Evolutionary conservation across 2,797 vertebrate genomes (phyloP), one percentile per base, ranked within the genome.

Genomic region (Miichthys miiuy): DNA sequence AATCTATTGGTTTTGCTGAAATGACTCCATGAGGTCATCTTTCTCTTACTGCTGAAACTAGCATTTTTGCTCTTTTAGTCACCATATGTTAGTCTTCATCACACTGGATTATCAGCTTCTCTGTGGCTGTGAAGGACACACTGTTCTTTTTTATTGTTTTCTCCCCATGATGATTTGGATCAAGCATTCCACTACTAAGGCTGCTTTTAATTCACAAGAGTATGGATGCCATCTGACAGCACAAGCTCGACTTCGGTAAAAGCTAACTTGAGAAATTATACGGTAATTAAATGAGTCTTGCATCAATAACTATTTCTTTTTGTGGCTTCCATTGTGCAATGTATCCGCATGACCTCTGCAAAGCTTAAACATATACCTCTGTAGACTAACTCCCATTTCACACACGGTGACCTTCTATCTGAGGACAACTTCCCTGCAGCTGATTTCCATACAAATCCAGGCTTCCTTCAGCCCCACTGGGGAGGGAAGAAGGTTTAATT

Each of bases 401-500:
- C 51, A 79, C 50, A 38, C 0, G 1, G 21, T 79, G 87, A 83
- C 80, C 81, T 77, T 73, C 41, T 18, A 18, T 75, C 66, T 69
- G 47, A 84, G 81, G 84, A 79, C 73, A 90, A 5, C 70, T 38
- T 84, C 55, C 34, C 57, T 0, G 23, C 71, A 78, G 69, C 72
- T 71, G 70, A 84, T 89, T 85, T 87, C 72, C 76, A 88, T 82
- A 79, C 46, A 79, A 85, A 84, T 79, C 47, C 38, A 74, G 61
- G 62, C 25, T 86, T 27, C 27, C 38, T 68, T 46, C 34, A 68
- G 30, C 66, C 69, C 72, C 70, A 16, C 4, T 0, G 75, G 67
- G 21, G 38, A n/a, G 1, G 9, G n/a, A 58, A 72, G 64, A 75
- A 50, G n/a, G 44, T 85, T 89, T 87, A 69, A 87, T 85, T 89